Evolutionary conservation across 2,797 vertebrate genomes (phyloP).

Genomic region (Mus caroli): DNA sequence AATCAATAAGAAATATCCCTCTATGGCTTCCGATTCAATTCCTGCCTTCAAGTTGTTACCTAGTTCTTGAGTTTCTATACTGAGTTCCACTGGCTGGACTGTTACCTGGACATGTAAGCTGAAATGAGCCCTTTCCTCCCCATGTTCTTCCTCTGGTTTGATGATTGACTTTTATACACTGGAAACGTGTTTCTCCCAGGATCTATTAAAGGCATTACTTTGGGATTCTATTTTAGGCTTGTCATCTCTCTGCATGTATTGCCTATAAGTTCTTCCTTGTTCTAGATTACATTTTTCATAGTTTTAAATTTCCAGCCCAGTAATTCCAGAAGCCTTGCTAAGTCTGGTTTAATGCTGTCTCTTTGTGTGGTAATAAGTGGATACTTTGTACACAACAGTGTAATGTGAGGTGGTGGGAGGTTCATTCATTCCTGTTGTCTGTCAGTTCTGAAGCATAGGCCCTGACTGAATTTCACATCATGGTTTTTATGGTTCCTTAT

Average conservation of each 20-base stretch:
- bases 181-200: not conserved
- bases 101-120: not conserved
- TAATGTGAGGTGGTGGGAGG: no score
- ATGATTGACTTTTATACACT: not conserved
- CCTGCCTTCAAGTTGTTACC: not conserved
- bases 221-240: not conserved
- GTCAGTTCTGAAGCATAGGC: not conserved
- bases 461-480: not conserved
- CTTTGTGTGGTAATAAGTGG: not conserved
- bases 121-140: no score
- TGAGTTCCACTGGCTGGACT: no score
- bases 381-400: not conserved
- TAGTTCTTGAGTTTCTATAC: not conserved
- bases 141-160: not conserved
- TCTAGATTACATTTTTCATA: not conserved
- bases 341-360: not conserved
- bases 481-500: rapidly evolving
- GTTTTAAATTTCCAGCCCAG: not conserved
- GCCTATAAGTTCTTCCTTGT: not conserved
- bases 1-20: not conserved
- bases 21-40: not conserved
- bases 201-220: not conserved
- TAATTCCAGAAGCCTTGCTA: not conserved
- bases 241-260: not conserved
- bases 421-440: not conserved